Percentiles rank a stretch among this genome's conserved stretches.
Evolutionary conservation across 1,140 invertebrate species (phyloP).

Genomic region (Drosophila repleta): DNA sequence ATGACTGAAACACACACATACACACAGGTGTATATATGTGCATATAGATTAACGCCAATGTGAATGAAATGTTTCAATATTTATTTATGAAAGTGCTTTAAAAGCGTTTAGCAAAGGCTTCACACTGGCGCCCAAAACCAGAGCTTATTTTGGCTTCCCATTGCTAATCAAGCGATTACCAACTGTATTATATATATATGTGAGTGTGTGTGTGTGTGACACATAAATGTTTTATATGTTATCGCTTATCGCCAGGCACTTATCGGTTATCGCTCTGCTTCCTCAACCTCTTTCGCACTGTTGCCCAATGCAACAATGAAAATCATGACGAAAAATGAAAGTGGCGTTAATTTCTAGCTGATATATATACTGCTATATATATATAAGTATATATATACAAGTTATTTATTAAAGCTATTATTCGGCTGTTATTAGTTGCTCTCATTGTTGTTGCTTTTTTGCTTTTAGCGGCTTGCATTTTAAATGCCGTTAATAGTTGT

Average conservation of each 20-base stretch:
- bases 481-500: conserved; percentile 17
- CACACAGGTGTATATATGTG: too few relatives aligned
- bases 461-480: conserved; percentile 39
- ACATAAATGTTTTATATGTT: conserved; percentile 4
- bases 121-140: too few relatives aligned
- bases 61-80: conserved; percentile 6
- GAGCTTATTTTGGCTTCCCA: too few relatives aligned
- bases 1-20: too few relatives aligned
- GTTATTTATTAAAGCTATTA: conserved; percentile 35
- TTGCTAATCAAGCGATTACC: too few relatives aligned
- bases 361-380: neutral
- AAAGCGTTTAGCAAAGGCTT: neutral
- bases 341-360: conserved; percentile 28
- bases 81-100: neutral
- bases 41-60: neutral
- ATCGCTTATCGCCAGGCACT: conserved; percentile 18
- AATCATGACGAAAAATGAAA: conserved; percentile 39
- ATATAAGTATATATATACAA: neutral
- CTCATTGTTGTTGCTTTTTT: conserved; percentile 27
- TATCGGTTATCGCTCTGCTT: conserved; percentile 10
- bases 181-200: too few relatives aligned
- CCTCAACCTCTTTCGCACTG: neutral
- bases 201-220: neutral
- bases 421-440: conserved; percentile 28
- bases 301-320: conserved; percentile 14